A percentile compares a stretch with the other conserved stretches of the same genome.
Evolutionary conservation across 2,797 vertebrate genomes (phyloP).

Genomic region (Jordanella pulchra): DNA sequence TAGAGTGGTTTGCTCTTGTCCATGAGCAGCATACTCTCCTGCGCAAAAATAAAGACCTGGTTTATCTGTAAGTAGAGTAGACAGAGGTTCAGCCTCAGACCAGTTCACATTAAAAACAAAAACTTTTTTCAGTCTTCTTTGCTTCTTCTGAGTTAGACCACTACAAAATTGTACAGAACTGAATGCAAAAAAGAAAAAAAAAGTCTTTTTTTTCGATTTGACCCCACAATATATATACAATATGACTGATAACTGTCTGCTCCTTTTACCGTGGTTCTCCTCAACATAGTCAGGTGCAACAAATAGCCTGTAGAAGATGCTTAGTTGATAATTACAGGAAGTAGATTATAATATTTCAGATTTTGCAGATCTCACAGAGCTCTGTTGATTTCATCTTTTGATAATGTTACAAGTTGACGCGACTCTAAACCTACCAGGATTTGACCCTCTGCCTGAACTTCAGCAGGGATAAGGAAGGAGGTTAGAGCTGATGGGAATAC

Average conservation of each 20-base stretch:
- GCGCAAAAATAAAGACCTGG: conserved; percentile 86
- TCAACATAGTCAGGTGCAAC: not conserved
- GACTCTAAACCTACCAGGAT: too few species aligned
- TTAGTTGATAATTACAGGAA: not conserved
- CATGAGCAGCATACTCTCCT: conserved; percentile 87
- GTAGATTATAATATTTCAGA: not conserved
- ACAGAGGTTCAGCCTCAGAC: too few species aligned
- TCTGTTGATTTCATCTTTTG: not conserved
- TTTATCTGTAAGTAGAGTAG: conserved; percentile 85
- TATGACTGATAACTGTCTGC: not conserved
- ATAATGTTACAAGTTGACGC: not conserved
- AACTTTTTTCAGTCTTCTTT: not conserved
- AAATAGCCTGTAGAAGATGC: not conserved
- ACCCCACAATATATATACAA: not conserved
- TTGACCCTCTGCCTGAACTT: not conserved
- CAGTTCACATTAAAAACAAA: not conserved
- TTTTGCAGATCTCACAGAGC: not conserved
- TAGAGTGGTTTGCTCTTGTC: conserved; percentile 90
- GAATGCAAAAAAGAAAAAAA: not conserved
- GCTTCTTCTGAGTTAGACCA: not conserved
- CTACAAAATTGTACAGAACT: not conserved
- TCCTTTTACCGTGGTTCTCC: not conserved
- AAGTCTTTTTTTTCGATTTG: not conserved
- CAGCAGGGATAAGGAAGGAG: not conserved
- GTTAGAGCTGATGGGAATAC: not conserved